Conservation (phyloP, 2,797 vertebrate genomes). For the Chloroceryle amazona region DNA sequence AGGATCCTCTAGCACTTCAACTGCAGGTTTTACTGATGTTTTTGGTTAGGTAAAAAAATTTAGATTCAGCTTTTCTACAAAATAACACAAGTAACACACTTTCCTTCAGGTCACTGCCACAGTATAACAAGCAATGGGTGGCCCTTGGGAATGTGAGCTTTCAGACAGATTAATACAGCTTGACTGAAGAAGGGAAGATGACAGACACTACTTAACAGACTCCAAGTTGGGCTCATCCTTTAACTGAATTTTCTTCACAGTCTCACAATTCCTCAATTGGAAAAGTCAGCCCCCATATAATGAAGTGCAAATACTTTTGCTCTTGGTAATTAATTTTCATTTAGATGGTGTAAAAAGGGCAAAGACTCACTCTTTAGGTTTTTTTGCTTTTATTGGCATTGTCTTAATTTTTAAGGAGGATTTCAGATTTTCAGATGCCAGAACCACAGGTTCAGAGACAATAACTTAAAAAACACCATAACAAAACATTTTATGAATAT, state of each 20-base stretch:
- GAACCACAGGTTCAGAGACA: not conserved
- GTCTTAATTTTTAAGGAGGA: not conserved
- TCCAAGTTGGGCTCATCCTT: not conserved
- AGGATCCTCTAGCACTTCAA: not conserved
- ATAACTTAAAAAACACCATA: not conserved
- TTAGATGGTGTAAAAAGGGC: not conserved
- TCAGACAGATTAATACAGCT: slow-evolving; percentile 73
- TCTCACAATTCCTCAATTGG: rapidly evolving
- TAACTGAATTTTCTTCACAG: slow-evolving; percentile 9
- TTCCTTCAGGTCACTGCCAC: slow-evolving; percentile 56
- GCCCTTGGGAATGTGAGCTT: slow-evolving; percentile 59
- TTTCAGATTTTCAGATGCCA: not conserved
- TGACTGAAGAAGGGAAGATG: slow-evolving; percentile 45
- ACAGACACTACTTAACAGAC: slow-evolving; percentile 46
- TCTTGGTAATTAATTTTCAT: not conserved
- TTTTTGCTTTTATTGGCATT: not conserved
- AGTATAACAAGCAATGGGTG: not conserved
- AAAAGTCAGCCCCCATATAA: not conserved
- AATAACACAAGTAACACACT: slow-evolving; percentile 13
- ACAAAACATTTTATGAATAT: not conserved
- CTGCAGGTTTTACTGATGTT: not conserved
- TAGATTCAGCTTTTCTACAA: not conserved
- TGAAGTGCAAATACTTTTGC: not conserved
- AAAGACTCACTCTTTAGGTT: not conserved
- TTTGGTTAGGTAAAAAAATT: not conserved